Evolutionary conservation across 2,888 invertebrate genomes (phyloP).

Genomic region (Ptychoptera albimana): DNA sequence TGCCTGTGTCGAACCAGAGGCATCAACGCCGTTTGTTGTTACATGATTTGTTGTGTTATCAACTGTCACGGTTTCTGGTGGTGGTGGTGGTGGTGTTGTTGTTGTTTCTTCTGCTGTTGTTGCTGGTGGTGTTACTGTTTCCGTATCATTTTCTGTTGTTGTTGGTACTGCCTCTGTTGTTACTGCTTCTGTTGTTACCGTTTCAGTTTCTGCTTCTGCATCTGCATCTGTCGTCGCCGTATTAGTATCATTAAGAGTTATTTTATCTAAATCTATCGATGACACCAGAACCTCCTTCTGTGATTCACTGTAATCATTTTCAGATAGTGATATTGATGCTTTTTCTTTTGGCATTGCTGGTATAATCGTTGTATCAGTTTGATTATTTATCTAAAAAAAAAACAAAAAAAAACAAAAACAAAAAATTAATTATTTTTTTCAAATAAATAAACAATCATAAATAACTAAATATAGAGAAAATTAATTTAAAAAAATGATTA

Average conservation of each 20-base stretch:
- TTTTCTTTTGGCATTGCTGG: conserved; percentile 31
- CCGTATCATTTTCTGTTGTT: not conserved
- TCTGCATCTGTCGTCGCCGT: not conserved
- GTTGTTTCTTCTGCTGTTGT: conserved; percentile 9
- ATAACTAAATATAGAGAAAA: too few relatives aligned
- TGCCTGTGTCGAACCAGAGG: not conserved
- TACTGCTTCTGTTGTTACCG: conserved; percentile 9
- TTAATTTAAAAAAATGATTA: too few relatives aligned
- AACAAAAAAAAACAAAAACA: conserved; percentile 5
- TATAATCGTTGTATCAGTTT: conserved; percentile 22
- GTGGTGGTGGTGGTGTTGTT: not conserved
- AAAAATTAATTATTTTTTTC: not conserved
- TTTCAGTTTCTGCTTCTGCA: conserved; percentile 6
- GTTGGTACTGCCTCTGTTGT: conserved; percentile 1
- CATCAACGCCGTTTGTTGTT: conserved; percentile 11
- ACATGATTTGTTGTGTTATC: not conserved
- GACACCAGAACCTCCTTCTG: conserved; percentile 18
- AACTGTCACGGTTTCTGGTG: not conserved
- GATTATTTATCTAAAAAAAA: conserved; percentile 19
- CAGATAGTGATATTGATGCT: conserved; percentile 24
- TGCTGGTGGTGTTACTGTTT: conserved; percentile 6
- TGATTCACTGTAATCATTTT: conserved; percentile 23
- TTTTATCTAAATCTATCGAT: not conserved
- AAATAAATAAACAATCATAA: not conserved
- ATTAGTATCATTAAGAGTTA: not conserved